Percentiles rank a stretch among this genome's conserved stretches.
Evolutionary conservation across 2,113 vertebrate species (phyloP).

Genomic region (Paralichthys olivaceus): DNA sequence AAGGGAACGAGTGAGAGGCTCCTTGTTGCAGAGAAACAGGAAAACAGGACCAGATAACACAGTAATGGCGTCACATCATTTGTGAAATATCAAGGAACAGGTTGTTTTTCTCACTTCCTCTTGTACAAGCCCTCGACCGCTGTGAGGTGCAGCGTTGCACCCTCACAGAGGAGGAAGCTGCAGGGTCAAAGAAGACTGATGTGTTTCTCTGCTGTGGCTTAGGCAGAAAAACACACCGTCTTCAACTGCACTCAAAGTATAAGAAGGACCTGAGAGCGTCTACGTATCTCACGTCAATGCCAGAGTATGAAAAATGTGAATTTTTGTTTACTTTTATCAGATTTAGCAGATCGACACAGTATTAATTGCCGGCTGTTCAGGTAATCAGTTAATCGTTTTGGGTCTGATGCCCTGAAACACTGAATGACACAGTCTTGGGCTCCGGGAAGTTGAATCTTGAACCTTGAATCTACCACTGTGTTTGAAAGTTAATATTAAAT

Average conservation of each 20-base stretch:
- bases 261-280: too few species aligned
- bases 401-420: too few species aligned
- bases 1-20: background rate
- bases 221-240: background rate
- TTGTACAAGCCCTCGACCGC: background rate
- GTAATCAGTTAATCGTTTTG: too few species aligned
- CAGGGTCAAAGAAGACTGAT: slow-evolving; percentile 1
- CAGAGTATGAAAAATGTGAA: too few species aligned
- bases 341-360: too few species aligned
- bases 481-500: too few species aligned
- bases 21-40: background rate
- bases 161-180: slow-evolving; percentile 32
- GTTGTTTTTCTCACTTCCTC: slow-evolving; percentile 39
- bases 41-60: slow-evolving; percentile 8
- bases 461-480: too few species aligned
- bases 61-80: background rate
- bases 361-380: too few species aligned
- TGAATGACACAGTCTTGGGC: too few species aligned
- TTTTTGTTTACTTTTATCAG: too few species aligned
- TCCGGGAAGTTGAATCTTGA: background rate
- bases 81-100: background rate
- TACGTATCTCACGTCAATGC: too few species aligned
- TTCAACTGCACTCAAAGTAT: too few species aligned
- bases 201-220: background rate
- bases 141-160: background rate